phyloP scores from a whole-genome alignment of 2,113 vertebrate species.

The Petaurus breviceps region DNA sequence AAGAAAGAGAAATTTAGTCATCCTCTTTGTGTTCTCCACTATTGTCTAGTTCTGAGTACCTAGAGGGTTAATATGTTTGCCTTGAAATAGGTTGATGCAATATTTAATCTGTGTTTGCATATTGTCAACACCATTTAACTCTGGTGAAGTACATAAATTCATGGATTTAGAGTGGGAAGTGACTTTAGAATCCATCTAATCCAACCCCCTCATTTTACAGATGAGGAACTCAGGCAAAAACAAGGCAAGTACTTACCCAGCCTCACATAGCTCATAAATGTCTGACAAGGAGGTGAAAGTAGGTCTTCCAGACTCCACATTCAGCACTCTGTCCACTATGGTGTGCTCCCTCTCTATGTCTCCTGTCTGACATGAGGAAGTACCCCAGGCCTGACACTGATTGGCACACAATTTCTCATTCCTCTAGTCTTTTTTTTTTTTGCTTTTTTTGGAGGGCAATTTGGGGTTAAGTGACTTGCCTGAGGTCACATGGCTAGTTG shows the following conservation, averaged over 20 bases:
- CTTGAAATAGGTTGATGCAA: neutral
- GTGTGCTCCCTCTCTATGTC: neutral
- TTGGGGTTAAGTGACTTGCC: no score
- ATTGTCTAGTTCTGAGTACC: neutral
- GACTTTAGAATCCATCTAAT: neutral
- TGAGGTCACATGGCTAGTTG: no score
- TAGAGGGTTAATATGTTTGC: neutral
- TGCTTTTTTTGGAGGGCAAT: no score
- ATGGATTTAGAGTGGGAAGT: neutral
- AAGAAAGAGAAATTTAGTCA: no score
- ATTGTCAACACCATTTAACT: neutral
- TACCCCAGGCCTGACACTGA: neutral
- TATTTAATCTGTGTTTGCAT: neutral
- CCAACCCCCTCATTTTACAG: neutral
- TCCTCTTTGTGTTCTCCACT: neutral
- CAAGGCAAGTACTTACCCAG: neutral
- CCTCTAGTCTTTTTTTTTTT: no score
- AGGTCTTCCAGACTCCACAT: neutral
- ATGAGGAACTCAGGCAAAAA: neutral
- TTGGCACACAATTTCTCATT: neutral
- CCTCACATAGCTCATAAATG: neutral
- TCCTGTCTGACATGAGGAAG: neutral
- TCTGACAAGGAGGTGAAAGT: neutral
- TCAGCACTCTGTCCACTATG: neutral
- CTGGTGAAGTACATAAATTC: neutral